Percentiles rank a stretch among this genome's conserved stretches.
Evolutionary conservation across 2,888 invertebrate species (phyloP).

Genomic region (Drosophila nigricruria): DNA sequence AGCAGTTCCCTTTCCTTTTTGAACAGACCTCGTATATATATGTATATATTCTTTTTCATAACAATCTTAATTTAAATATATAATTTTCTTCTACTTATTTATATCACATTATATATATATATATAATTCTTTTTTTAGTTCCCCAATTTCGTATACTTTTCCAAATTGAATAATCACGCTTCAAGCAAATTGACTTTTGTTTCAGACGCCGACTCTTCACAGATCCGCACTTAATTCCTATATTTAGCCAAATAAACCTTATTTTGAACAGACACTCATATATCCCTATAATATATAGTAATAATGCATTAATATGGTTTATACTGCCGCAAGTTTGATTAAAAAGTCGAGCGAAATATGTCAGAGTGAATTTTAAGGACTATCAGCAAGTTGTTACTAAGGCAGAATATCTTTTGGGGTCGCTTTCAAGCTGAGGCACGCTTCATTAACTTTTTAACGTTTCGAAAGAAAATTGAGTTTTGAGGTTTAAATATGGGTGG

Average conservation of each 20-base stretch:
- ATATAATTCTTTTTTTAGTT: background rate
- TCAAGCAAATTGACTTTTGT: conserved; percentile 2
- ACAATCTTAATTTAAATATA: background rate
- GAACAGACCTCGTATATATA: background rate
- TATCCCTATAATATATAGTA: conserved; percentile 4
- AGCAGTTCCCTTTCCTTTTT: background rate
- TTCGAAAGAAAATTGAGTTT: conserved; percentile 47
- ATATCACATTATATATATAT: background rate
- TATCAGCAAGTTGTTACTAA: background rate
- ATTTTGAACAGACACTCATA: background rate
- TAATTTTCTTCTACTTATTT: background rate
- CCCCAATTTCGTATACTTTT: background rate
- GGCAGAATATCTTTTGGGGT: conserved; percentile 23
- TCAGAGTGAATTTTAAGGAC: background rate
- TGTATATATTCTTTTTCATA: background rate
- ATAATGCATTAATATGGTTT: conserved; percentile 59
- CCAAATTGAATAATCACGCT: conserved; percentile 27
- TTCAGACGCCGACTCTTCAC: background rate
- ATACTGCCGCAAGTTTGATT: conserved; percentile 59
- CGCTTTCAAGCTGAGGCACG: conserved; percentile 59
- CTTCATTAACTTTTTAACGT: conserved; percentile 68
- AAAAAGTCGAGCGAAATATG: conserved; percentile 44
- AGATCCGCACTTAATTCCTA: background rate
- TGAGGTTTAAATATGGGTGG: conserved; percentile 13
- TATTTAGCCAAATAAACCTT: conserved; percentile 4